These are phyloP conservation scores for Pipra filicauda DNA, from an alignment of 2,113 vertebrate species.

Conservation along the genomic window DNA sequence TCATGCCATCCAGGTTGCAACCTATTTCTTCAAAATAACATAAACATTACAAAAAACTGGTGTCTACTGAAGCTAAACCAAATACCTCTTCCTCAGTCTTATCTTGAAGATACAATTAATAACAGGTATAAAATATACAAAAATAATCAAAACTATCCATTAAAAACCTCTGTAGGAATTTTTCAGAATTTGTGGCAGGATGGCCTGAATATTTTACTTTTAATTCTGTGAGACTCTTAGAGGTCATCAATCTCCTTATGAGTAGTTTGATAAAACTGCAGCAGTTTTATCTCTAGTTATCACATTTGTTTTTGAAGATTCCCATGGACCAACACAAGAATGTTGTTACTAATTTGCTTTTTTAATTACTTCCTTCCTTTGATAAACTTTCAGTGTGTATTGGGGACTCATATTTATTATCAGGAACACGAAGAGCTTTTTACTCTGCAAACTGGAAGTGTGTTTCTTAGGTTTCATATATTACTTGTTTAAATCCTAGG, in stretches of 20 bases:
- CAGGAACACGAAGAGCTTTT: neutral
- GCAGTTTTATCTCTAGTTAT: neutral
- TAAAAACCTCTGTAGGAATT: neutral
- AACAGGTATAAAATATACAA: neutral
- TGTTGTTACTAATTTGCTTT: neutral
- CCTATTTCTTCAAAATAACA: neutral
- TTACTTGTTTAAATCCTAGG: neutral
- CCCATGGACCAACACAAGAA: neutral
- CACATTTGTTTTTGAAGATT: neutral
- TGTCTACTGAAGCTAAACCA: neutral
- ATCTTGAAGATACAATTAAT: neutral
- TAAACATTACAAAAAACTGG: neutral
- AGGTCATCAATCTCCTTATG: neutral
- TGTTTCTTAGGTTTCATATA: neutral
- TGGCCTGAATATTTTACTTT: neutral
- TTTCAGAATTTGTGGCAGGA: neutral
- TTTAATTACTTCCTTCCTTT: neutral
- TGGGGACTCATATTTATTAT: neutral
- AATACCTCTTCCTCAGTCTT: neutral
- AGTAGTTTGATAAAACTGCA: neutral
- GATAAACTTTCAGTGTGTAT: neutral
- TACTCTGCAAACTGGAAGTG: neutral
- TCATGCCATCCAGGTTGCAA: neutral
- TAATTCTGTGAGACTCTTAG: neutral
- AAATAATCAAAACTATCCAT: neutral